Percentiles rank a stretch among this genome's conserved stretches.
Evolutionary conservation across 2,888 invertebrate species (phyloP).

Genomic region (Trileptium ribeirensis): DNA sequence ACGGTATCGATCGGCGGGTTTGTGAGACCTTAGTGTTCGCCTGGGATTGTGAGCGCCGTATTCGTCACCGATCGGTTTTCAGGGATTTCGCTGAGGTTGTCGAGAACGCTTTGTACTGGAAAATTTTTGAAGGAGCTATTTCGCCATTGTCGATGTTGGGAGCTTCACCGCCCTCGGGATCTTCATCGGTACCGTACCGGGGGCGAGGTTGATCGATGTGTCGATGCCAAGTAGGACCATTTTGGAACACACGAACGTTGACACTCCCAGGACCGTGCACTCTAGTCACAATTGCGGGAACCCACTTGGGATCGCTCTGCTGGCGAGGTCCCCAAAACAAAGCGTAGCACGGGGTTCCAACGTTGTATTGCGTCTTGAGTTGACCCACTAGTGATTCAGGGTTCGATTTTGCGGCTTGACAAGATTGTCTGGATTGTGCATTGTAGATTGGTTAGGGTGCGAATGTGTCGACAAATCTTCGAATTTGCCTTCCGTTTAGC

Average conservation of each 20-base stretch:
- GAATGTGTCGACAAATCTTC: neutral
- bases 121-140: too few species aligned
- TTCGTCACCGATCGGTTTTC: too few species aligned
- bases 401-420: neutral
- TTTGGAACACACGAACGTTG: conserved; percentile 22
- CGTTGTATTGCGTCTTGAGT: neutral
- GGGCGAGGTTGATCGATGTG: conserved; percentile 24
- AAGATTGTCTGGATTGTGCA: conserved; percentile 20
- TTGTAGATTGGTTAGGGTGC: conserved; percentile 2
- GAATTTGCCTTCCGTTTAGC: conserved; percentile 19
- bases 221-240: conserved; percentile 24
- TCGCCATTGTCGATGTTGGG: too few species aligned
- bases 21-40: too few species aligned
- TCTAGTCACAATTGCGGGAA: conserved; percentile 18
- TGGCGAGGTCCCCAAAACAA: conserved; percentile 18
- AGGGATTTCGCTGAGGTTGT: too few species aligned
- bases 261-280: neutral
- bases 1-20: too few species aligned
- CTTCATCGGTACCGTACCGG: conserved; percentile 18
- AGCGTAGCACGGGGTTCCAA: neutral
- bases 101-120: too few species aligned
- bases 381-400: neutral
- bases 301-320: conserved; percentile 10
- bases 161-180: neutral
- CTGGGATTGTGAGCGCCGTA: too few species aligned